Evolutionary conservation across 2,113 vertebrate species (phyloP).

Genomic region (Oryctolagus cuniculus): mOryCun1.1 NC_091434.1:64752001-64752500

Average conservation of each 20-base stretch:
- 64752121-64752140: no score
- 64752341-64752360: background rate
- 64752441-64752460: background rate
- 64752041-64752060: no score
- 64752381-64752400: background rate
- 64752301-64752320: background rate
- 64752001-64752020: no score
- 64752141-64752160: no score
- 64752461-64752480: background rate
- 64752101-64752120: no score
- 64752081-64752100: no score
- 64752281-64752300: background rate
- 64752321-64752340: background rate
- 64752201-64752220: slow-evolving; percentile 35
- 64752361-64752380: background rate
- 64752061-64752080: no score
- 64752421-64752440: background rate
- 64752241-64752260: slow-evolving; percentile 44
- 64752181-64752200: slow-evolving; percentile 41
- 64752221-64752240: slow-evolving; percentile 19
- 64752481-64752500: background rate
- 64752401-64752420: background rate
- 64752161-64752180: background rate
- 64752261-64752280: slow-evolving; percentile 42
- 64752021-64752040: no score